Percentiles rank a stretch among this genome's conserved stretches.
phyloP scores from a whole-genome alignment of 1,140 invertebrate genomes.

The Tribolium castaneum region DNA sequence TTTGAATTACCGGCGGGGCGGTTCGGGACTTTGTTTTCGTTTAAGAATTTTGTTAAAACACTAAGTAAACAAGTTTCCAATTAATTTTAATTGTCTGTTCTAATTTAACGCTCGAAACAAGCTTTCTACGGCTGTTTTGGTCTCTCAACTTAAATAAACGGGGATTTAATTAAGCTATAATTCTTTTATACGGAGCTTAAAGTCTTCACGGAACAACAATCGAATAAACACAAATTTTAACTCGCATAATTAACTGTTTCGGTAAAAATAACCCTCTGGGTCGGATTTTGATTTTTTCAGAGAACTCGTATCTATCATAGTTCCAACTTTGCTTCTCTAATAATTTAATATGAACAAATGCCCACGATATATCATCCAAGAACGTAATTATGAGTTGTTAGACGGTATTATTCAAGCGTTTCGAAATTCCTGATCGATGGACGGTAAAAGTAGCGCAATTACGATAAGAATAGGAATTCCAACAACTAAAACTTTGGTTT shows the following conservation, averaged over 20 bases:
- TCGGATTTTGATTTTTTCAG: background rate
- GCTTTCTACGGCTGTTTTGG: constrained; percentile 28
- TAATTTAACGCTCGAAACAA: constrained; percentile 43
- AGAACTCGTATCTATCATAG: constrained; percentile 6
- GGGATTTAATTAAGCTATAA: constrained; percentile 48
- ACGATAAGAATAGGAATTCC: background rate
- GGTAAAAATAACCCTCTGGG: background rate
- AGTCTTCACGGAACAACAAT: constrained; percentile 39
- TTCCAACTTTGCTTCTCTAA: background rate
- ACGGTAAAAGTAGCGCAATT: background rate
- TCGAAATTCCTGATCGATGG: constrained; percentile 2
- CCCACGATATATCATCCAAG: constrained; percentile 1
- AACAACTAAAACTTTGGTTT: background rate
- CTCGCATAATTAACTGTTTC: background rate
- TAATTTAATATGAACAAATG: constrained; percentile 25
- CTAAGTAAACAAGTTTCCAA: constrained; percentile 46
- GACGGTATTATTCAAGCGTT: constrained; percentile 13
- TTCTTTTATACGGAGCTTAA: constrained; percentile 45
- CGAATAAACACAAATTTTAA: constrained; percentile 47
- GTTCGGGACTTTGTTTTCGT: background rate
- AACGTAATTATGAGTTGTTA: constrained; percentile 5
- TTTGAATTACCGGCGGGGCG: background rate
- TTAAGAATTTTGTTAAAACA: constrained; percentile 36
- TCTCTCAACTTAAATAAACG: constrained; percentile 46
- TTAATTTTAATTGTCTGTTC: constrained; percentile 50